Evolutionary conservation across 1,140 invertebrate species (phyloP), one percentile per base, ranked within the genome.

Genomic region (Panagrolaimus sp.): DNA sequence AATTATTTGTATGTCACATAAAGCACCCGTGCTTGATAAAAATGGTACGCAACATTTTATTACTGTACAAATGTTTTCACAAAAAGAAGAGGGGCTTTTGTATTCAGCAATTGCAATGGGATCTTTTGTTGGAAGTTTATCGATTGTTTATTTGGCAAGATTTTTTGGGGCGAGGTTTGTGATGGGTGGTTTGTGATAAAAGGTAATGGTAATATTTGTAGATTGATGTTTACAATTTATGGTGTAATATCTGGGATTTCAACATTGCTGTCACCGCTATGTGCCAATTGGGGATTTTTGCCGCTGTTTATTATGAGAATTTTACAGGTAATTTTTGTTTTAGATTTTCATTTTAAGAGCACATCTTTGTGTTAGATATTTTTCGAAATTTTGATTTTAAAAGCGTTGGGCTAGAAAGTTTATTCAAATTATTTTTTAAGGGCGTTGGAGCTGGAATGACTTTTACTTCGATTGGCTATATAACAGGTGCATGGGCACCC

Each of bases 231-330:
- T 63, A 65, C 76, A 9, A 16, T 68, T 9, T 81, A 82, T 67
- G 78, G 79, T 2, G 13, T 74, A 9, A 46, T 82, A 16, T 77
- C 78, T 5, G 79, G 67, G 4, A 31, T 82, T 11, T 48, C 78
- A 25, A 83, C 79, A 20, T 44, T 81, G 1, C 43, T 75, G 5
- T 68, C 72, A 43, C 79, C 79, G 9, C 9, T 81, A 1, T 68
- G 72, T n/a, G 79, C 71, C 9, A 43, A 43, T 20, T 23, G 51
- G 23, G 78, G 73, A 13, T 79, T 74, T 48, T 65, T 38, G 13
- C 27, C 70, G 9, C 23, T 79, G 44, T 72, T 79, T 25, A 23
- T 73, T 16, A 65, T 73, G 23, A 20, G 78, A 38, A 38, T 38
- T 38, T 38, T 38, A 38, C 31, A 38, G 31, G 31, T 38, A 38